phyloP scores from a whole-genome alignment of 2,113 vertebrate species.

The Scomber colias region DNA sequence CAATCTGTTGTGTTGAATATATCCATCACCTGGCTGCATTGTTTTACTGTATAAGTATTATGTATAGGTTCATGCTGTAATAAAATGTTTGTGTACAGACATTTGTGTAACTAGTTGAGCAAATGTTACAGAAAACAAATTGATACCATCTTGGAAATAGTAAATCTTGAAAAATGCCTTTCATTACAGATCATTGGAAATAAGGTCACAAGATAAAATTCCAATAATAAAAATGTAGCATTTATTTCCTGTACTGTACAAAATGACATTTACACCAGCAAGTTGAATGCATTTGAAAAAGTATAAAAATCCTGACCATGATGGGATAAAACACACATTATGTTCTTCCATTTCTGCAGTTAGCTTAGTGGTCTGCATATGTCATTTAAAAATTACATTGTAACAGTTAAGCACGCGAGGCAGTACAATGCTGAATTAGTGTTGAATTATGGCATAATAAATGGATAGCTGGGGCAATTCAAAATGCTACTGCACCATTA shows the following conservation, averaged over 20 bases:
- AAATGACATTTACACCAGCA: slow-evolving; percentile 47
- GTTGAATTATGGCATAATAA: not conserved
- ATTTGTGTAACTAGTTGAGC: too few relatives aligned
- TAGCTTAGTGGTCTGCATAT: slow-evolving; percentile 40
- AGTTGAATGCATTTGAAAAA: not conserved
- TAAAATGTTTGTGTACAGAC: too few relatives aligned
- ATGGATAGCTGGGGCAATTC: not conserved
- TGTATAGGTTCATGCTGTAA: not conserved
- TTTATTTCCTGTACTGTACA: slow-evolving; percentile 56
- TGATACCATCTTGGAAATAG: not conserved
- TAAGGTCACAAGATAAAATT: not conserved
- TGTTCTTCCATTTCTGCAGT: slow-evolving; percentile 1
- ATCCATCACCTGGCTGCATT: not conserved
- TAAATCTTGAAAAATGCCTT: not conserved
- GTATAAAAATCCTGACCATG: slow-evolving; percentile 14
- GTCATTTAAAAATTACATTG: not conserved
- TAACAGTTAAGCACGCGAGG: not conserved
- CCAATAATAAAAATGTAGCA: slow-evolving; percentile 20
- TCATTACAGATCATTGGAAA: not conserved
- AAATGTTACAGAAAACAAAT: too few relatives aligned
- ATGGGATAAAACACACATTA: not conserved
- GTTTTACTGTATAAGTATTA: too few relatives aligned
- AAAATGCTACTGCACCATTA: not conserved
- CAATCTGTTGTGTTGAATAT: not conserved
- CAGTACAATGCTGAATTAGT: not conserved